Base-by-base conservation (phyloP, 2,113 vertebrate genomes). In the Menidia beryllina region DNA sequence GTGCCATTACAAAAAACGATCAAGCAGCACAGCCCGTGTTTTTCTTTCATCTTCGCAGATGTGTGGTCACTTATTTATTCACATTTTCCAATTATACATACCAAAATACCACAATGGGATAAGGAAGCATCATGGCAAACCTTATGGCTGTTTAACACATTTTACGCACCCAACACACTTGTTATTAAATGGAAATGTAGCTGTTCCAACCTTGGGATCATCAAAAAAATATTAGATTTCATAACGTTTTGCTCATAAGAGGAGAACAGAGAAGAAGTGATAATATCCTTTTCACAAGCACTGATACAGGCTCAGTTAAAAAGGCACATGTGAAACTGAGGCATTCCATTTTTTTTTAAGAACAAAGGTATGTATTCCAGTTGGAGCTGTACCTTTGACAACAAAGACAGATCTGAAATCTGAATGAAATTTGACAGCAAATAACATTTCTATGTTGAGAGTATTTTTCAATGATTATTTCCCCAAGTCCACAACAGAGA, bases 21-120 rank as follows among this genome's bases (percentile, higher is more conserved):
- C 47, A 75, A 76, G 73, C 41, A 34, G 75, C 62, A 61, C 54
- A 24, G 9, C 47, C 65, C 57, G 65, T 75, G 48, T 23, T 65
- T 51, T 81, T n/a, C n/a, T 72, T 67, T 21, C 24, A 69, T 67
- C 72, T 77, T 48, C 43, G 6, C 23, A 13, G 30, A 19, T 20
- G 36, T 73, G 51, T 13, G 45, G n/a, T 34, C 72, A 20, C 8
- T 12, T 43, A 51, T 52, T 41, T n/a, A 23, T 75, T 0, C 27
- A 62, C 19, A 70, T 62, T 3, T n/a, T 30, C 54, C 4, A 45
- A 21, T 23, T 50, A 23, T 19, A 27, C 41, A 55, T 0, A 8
- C 11, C 23, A 36, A 43, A 64, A 48, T 34, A 47, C 52, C 38
- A 30, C 47, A 62, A 36, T 20, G 47, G 48, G 30, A 72, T n/a